Conservation (phyloP, 2,888 invertebrate genomes). For the Pterostichus madidus region DNA sequence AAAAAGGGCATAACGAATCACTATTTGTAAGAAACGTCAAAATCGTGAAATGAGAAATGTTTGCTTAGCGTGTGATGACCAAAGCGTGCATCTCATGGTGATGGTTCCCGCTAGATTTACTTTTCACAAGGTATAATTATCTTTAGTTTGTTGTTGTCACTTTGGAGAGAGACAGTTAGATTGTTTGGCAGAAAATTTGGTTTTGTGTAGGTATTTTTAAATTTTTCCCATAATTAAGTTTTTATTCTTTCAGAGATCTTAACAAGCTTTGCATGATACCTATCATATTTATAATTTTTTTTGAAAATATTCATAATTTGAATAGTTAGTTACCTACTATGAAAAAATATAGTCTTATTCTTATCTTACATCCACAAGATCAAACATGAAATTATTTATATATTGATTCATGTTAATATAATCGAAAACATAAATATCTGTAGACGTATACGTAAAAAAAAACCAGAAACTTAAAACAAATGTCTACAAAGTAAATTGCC, state of each 20-base stretch:
- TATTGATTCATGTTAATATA: no score
- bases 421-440: no score
- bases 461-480: no score
- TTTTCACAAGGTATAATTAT: conserved; percentile 18
- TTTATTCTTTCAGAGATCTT: conserved; percentile 27
- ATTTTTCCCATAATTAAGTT: conserved; percentile 20
- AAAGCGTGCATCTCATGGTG: conserved; percentile 9
- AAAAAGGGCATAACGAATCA: conserved; percentile 69
- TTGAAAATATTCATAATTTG: no score
- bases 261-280: conserved; percentile 5
- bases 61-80: conserved; percentile 57
- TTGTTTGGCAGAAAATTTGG: conserved; percentile 11
- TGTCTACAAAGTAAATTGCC: no score
- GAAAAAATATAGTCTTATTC: no score
- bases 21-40: conserved; percentile 70
- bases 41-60: conserved; percentile 69
- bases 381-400: no score
- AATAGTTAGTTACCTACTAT: no score
- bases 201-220: background rate
- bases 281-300: conserved; percentile 7
- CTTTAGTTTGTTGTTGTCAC: conserved; percentile 8
- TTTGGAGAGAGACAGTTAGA: background rate
- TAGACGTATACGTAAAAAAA: no score
- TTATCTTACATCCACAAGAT: no score
- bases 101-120: conserved; percentile 15